A percentile compares a stretch with the other conserved stretches of the same genome.
Evolutionary conservation across 2,888 invertebrate genomes (phyloP).

Genomic region (Agelastica alni): DNA sequence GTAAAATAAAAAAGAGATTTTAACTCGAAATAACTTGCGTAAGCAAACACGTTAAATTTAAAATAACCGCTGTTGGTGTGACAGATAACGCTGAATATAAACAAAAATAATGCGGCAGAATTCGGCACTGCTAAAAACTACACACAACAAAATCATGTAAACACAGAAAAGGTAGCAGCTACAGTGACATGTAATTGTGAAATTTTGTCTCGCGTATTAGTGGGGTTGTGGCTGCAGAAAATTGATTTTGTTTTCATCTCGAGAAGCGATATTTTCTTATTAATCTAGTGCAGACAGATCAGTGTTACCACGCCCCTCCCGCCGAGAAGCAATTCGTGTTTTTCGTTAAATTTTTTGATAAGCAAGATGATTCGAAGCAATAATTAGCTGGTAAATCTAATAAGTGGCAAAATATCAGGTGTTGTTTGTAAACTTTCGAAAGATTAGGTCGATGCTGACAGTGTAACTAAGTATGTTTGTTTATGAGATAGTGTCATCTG

Average conservation of each 20-base stretch:
- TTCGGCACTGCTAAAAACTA: neutral
- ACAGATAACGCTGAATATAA: neutral
- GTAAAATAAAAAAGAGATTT: too few species aligned
- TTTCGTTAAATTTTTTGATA: neutral
- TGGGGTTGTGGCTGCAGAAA: too few species aligned
- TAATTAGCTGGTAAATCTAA: neutral
- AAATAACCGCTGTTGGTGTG: too few species aligned
- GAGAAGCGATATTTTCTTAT: conserved; percentile 1
- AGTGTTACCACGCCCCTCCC: conserved; percentile 23
- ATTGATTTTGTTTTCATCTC: neutral
- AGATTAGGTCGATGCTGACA: neutral
- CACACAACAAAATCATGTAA: neutral
- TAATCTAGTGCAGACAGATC: conserved; percentile 6
- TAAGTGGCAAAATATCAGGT: neutral
- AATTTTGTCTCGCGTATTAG: too few species aligned
- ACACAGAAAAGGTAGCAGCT: too few species aligned
- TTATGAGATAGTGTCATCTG: conserved; percentile 8
- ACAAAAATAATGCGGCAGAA: neutral
- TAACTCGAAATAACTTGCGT: too few species aligned
- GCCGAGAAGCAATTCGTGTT: neutral
- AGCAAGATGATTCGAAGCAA: neutral
- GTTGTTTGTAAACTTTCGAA: conserved; percentile 13
- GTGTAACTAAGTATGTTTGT: neutral
- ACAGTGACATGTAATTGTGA: too few species aligned
- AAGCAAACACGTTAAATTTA: too few species aligned